A percentile compares a stretch with the other conserved stretches of the same genome.
Conservation (phyloP, 2,797 vertebrate species). For the Steatocranus sp. region DNA sequence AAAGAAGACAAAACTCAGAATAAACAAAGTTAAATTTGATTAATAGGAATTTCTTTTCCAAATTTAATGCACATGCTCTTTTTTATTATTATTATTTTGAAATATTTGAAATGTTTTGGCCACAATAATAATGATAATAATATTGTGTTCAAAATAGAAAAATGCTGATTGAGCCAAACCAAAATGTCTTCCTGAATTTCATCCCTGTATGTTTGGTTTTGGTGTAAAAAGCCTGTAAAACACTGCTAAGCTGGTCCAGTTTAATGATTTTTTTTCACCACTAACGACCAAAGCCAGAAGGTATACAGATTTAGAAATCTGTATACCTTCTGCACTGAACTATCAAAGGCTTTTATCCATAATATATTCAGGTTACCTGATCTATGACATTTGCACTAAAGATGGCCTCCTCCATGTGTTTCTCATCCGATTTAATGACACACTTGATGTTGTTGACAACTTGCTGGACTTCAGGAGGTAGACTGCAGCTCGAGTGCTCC, state of each 20-base stretch:
- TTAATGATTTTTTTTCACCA: background rate
- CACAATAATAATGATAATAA: background rate
- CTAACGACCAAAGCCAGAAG: background rate
- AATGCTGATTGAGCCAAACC: background rate
- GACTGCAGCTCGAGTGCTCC: conserved; percentile 89
- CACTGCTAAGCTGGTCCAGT: background rate
- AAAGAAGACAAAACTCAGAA: background rate
- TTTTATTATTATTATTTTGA: background rate
- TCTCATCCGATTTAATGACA: conserved; percentile 88
- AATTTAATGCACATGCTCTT: background rate
- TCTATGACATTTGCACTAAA: conserved; percentile 88
- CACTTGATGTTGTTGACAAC: conserved; percentile 89
- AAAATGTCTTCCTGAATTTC: background rate
- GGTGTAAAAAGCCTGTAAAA: background rate
- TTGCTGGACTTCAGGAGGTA: conserved; percentile 89
- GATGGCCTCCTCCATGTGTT: conserved; percentile 91
- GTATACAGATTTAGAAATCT: background rate
- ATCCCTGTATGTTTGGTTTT: background rate
- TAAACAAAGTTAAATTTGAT: background rate
- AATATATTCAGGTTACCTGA: conserved; percentile 73
- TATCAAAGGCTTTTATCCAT: background rate
- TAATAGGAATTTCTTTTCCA: background rate
- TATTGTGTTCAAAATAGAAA: background rate
- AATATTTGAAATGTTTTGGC: background rate
- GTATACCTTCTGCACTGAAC: too few relatives aligned